Percentiles rank a stretch among this genome's conserved stretches.
Evolutionary conservation across 2,113 vertebrate species (phyloP).

Genomic region (Tursiops truncatus): DNA sequence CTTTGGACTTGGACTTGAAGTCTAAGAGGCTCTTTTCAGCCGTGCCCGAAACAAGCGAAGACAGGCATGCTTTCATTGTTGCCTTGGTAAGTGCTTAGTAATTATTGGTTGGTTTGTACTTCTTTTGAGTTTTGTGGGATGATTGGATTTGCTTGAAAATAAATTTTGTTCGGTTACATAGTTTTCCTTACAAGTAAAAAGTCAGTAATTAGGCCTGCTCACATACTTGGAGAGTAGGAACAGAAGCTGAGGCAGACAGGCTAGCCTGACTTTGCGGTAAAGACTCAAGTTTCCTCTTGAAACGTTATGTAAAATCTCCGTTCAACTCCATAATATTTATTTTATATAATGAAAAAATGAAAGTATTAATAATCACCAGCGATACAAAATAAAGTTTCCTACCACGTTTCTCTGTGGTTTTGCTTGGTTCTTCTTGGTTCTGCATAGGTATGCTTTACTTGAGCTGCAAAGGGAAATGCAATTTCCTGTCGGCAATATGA

Average conservation of each 20-base stretch:
- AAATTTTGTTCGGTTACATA: constrained; percentile 28
- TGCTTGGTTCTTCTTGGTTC: neutral
- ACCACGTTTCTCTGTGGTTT: neutral
- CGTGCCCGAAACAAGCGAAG: constrained; percentile 30
- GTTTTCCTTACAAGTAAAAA: constrained; percentile 24
- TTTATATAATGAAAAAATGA: neutral
- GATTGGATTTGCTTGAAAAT: constrained; percentile 52
- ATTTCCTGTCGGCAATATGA: neutral
- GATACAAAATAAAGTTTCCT: neutral
- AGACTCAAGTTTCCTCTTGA: neutral
- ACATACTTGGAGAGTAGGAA: neutral
- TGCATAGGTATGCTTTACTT: neutral
- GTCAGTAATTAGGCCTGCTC: neutral
- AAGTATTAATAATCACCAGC: neutral
- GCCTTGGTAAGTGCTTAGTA: constrained; percentile 42
- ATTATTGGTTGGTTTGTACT: constrained; percentile 56
- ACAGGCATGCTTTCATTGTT: constrained; percentile 40
- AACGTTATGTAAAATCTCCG: neutral
- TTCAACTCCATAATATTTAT: neutral
- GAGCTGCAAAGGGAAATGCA: neutral
- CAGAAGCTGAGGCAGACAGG: neutral
- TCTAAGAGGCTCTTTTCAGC: neutral
- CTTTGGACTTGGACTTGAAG: neutral
- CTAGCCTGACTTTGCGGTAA: neutral
- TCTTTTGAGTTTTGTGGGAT: constrained; percentile 59